Evolutionary conservation across 2,113 vertebrate species (phyloP).

Genomic region (Halcyon malimbica): DNA sequence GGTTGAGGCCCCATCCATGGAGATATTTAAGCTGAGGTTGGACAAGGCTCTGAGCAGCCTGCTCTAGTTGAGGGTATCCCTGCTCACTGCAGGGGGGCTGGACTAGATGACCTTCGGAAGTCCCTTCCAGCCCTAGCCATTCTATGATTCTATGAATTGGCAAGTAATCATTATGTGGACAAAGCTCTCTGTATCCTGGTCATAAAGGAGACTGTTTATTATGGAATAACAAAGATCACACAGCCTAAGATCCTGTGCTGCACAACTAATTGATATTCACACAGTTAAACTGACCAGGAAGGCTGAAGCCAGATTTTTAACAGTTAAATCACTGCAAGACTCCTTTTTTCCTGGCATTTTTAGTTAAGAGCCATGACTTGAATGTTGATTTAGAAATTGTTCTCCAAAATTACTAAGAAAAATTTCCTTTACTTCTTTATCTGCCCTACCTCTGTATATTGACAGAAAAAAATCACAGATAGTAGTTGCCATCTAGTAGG

Average conservation of each 20-base stretch:
- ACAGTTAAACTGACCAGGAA: neutral
- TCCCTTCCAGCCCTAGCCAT: too few species aligned
- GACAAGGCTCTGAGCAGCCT: too few species aligned
- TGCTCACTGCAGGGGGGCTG: too few species aligned
- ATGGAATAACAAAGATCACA: neutral
- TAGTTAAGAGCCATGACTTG: neutral
- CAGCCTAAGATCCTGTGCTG: neutral
- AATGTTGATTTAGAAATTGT: neutral
- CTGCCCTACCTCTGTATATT: neutral
- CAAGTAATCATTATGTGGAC: neutral
- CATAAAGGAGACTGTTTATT: neutral
- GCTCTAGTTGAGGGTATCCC: too few species aligned
- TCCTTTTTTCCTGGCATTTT: neutral
- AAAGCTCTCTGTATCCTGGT: neutral
- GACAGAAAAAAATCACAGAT: neutral
- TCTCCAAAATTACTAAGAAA: neutral
- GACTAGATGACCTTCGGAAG: too few species aligned
- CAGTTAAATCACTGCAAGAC: neutral
- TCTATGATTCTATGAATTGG: neutral
- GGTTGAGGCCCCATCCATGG: too few species aligned
- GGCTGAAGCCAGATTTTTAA: neutral
- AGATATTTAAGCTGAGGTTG: too few species aligned
- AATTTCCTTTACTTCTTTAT: neutral
- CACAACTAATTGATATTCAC: neutral
- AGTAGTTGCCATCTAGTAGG: neutral